Conservation (phyloP, 2,113 vertebrate species). For the Crotalus helleri region DNA sequence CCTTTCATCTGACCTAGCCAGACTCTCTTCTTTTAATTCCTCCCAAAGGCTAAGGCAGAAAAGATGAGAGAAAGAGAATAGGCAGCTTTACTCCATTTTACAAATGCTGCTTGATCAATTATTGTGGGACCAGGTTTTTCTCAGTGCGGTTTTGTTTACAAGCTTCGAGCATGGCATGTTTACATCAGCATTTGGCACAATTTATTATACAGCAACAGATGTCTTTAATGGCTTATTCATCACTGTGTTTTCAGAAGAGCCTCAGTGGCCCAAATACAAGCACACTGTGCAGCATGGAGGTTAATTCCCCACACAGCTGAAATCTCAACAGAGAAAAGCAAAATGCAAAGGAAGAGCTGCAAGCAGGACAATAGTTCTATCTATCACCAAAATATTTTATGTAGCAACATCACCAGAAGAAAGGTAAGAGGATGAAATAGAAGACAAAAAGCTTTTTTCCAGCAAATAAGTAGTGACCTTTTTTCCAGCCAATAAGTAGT, state of each 20-base stretch:
- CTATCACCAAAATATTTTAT: not conserved
- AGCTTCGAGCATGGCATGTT: not conserved
- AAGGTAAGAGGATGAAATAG: not conserved
- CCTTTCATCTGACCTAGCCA: not conserved
- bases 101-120: not conserved
- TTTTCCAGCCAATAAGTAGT: conserved; percentile 1
- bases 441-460: conserved; percentile 6
- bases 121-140: not conserved
- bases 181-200: not conserved
- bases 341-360: conserved; percentile 33
- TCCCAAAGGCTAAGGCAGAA: not conserved
- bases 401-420: not conserved
- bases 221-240: not conserved
- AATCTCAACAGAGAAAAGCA: conserved; percentile 33
- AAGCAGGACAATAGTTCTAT: conserved; percentile 15
- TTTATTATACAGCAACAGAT: not conserved
- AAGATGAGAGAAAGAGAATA: not conserved
- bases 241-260: not conserved
- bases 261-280: conserved; percentile 31
- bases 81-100: not conserved
- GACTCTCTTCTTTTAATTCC: not conserved
- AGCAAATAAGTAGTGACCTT: conserved; percentile 7
- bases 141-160: not conserved
- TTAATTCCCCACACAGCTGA: conserved; percentile 39
- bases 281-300: conserved; percentile 16